Evolutionary conservation across 2,888 invertebrate species (phyloP), one percentile per base, ranked within the genome.

Genomic region (Glyphotaelius pellucidus): DNA sequence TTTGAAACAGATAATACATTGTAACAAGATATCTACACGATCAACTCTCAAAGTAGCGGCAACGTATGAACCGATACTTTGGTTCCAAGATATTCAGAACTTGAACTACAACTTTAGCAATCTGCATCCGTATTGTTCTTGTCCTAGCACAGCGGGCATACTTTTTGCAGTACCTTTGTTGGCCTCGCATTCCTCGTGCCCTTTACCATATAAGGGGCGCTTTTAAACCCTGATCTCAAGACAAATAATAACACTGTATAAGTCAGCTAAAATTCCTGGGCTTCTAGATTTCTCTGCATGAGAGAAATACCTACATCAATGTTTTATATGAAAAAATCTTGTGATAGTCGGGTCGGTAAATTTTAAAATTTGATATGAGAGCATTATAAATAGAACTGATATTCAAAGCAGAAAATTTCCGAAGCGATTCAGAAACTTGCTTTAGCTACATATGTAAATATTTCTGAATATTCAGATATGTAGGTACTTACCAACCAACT

Each of bases 101-200:
- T 15, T 31, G 32, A 83, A 83, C 35, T 32, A 83, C 83, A 25
- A 35, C 83, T 83, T 83, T 25, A 35, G 83, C 81, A 81, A 81
- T 81, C 81, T 32, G 35, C 35, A 83, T 35, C 83, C 83, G 83
- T 83, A 38, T 83, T 35, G 83, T 67, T 67, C 67, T 25, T 25
- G 2, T 67, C 9, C 67, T 3, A 9, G 67, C 2, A 67, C 67
- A 67, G 25, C 25, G 25, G 14, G 83, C 19, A 15, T 83, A 35
- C 81, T 32, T 81, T 81, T 81, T 19, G 81, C 81, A 32, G 15
- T 81, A 19, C 83, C 83, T 83, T 83, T 38, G 35, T 25, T 32
- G 32, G 83, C 83, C 83, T 83, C 35, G 83, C 83, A 83, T 83
- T 83, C 83, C 35, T 83, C 31, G 32, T 25, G 35, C 35, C 83